These are phyloP conservation scores for Struthidea cinerea DNA, from an alignment of 2,113 vertebrate species.

Conservation along the genomic window DNA sequence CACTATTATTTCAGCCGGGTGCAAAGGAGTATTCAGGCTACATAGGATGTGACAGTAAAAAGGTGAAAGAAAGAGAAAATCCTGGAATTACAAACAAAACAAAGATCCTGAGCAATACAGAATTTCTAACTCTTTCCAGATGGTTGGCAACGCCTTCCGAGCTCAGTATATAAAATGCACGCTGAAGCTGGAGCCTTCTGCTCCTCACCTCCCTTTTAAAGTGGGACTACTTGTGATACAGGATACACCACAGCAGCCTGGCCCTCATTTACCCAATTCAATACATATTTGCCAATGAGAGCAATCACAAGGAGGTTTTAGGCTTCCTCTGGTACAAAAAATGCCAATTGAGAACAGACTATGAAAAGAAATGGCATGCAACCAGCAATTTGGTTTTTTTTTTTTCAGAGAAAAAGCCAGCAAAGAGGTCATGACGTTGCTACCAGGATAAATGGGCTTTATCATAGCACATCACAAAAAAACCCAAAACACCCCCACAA, in stretches of 20 bases:
- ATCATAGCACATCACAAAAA: not conserved
- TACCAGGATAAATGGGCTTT: not conserved
- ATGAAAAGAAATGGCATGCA: not conserved
- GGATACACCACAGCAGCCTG: not conserved
- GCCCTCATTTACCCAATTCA: not conserved
- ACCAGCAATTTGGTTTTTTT: not conserved
- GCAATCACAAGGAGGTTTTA: not conserved
- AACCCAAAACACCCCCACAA: not conserved
- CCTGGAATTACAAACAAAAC: conserved; percentile 7
- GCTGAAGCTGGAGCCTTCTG: not conserved
- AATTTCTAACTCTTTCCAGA: conserved; percentile 58
- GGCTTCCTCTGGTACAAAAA: not conserved
- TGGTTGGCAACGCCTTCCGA: not conserved
- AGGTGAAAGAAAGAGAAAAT: conserved; percentile 56
- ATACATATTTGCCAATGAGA: not conserved
- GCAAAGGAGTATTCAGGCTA: conserved; percentile 23
- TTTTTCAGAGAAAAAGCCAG: not conserved
- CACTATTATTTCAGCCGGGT: conserved; percentile 42
- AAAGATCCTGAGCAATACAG: not conserved
- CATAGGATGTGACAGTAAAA: conserved; percentile 44
- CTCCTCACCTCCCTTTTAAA: not conserved
- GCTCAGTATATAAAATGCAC: not conserved
- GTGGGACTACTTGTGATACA: not conserved
- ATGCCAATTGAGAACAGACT: not conserved
- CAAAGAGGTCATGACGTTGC: not conserved